Evolutionary conservation across 2,113 vertebrate species (phyloP).

Genomic region (Cnemophilus loriae): DNA sequence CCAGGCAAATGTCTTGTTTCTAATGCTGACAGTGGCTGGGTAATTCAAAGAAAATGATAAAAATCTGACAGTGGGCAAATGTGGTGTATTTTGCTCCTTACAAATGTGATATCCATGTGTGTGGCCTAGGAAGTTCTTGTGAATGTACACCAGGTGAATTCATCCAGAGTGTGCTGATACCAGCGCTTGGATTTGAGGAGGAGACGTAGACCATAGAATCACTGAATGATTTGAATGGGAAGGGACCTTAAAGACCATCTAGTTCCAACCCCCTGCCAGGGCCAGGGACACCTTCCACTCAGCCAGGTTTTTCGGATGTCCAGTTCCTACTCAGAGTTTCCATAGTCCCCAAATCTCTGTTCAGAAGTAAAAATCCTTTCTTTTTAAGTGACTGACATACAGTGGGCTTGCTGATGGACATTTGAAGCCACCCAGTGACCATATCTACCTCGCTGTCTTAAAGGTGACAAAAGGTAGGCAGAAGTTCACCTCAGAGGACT

Average conservation of each 20-base stretch:
- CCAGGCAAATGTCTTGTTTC: not conserved
- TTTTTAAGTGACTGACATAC: not conserved
- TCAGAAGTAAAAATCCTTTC: not conserved
- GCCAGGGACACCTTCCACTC: not conserved
- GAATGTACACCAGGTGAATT: not conserved
- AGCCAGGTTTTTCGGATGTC: not conserved
- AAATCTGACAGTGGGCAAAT: not conserved
- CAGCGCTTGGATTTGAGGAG: not conserved
- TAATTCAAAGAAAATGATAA: not conserved
- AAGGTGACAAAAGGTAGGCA: not conserved
- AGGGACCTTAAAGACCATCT: not conserved
- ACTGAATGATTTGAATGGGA: not conserved
- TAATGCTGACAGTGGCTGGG: not conserved
- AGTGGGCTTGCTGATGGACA: not conserved
- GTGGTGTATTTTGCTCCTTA: not conserved
- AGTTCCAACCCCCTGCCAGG: not conserved
- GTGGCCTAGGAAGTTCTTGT: not conserved
- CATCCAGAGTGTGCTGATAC: not conserved
- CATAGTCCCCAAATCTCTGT: not conserved
- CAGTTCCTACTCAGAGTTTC: not conserved
- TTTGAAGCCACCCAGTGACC: not conserved
- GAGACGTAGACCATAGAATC: not conserved
- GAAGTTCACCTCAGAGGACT: not conserved
- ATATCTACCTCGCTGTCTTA: not conserved
- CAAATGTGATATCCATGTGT: fast-evolving